Base-by-base conservation (phyloP, 2,888 invertebrate genomes). In the Andrena camellia region DNA sequence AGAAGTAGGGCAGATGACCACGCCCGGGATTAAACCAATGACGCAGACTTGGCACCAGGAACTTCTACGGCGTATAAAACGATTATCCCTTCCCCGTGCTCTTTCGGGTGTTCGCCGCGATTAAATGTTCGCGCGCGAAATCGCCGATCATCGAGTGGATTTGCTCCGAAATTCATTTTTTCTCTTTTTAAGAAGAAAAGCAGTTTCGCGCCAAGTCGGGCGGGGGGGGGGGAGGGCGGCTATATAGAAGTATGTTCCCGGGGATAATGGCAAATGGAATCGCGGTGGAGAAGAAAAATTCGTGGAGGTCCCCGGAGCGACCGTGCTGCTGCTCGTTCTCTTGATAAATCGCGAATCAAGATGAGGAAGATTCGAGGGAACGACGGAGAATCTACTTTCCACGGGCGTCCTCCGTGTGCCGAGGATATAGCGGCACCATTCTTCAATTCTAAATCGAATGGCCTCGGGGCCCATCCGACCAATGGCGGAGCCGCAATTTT, bases 371-470 rank as follows among this genome's bases (percentile, higher is more conserved):
- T 79, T 85, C 82, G 74, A 75, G 74, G 70, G 74, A 86, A 81
- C 76, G 78, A 86, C 81, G 80, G 86, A 83, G 81, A 86, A 84
- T 81, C 83, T 83, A 85, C 83, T 88, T 86, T 88, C 89, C 81
- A 89, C 81, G 81, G 82, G 79, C 85, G 81, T 88, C 86, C 81
- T 83, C 88, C 78, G 79, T 62, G 70, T 63, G 73, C 62, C 82
- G 89, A 89, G 86, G 88, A 90, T 86, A 79, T 83, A 83, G 84
- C 88, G 91, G 86, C 91, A 91, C 91, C 91, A 92, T 93, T 93
- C 89, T 91, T 91, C 90, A 89, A 92, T 91, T 91, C 91, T 90
- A 90, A 93, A 93, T 92, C 92, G 90, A 93, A 92, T 90, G 91
- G 92, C 93, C 91, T 92, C 91, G 90, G 87, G 88, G 87, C 87